Evolutionary conservation across 1,140 invertebrate species (phyloP).

Genomic region (Drosophila rufa): DNA sequence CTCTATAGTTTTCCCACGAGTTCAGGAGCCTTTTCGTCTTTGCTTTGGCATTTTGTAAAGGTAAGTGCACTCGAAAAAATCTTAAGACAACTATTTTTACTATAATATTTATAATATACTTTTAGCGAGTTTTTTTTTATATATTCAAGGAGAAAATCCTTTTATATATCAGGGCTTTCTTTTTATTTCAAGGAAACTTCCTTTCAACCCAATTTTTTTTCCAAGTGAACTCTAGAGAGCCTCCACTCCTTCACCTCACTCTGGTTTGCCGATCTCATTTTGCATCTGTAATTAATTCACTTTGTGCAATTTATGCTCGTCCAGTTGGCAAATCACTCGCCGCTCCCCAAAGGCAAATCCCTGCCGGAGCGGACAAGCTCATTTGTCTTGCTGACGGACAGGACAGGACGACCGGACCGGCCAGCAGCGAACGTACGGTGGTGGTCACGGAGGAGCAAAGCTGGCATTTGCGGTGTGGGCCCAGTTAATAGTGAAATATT

Average conservation of each 20-base stretch:
- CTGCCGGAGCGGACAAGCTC: constrained; percentile 41
- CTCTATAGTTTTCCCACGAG: constrained; percentile 1
- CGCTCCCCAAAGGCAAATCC: constrained; percentile 31
- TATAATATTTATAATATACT: no score
- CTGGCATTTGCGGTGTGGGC: constrained; percentile 21
- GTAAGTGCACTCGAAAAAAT: constrained; percentile 1
- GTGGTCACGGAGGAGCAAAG: constrained; percentile 1
- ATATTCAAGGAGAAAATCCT: no score
- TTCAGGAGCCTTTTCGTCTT: background rate
- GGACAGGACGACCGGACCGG: background rate
- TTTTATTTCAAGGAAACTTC: no score
- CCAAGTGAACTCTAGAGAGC: background rate
- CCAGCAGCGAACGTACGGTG: background rate
- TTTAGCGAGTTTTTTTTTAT: no score
- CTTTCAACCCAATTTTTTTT: no score
- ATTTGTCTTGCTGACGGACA: constrained; percentile 60
- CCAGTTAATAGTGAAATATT: constrained; percentile 71
- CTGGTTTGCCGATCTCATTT: constrained; percentile 21
- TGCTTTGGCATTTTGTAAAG: constrained; percentile 12
- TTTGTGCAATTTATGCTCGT: constrained; percentile 58
- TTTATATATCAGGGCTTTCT: no score
- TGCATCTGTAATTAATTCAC: constrained; percentile 60
- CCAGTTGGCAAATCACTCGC: constrained; percentile 54
- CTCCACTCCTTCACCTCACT: background rate
- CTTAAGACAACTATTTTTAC: no score